Evolutionary conservation across 2,888 invertebrate species (phyloP).

Genomic region (Trypoxylon attenuatum): DNA sequence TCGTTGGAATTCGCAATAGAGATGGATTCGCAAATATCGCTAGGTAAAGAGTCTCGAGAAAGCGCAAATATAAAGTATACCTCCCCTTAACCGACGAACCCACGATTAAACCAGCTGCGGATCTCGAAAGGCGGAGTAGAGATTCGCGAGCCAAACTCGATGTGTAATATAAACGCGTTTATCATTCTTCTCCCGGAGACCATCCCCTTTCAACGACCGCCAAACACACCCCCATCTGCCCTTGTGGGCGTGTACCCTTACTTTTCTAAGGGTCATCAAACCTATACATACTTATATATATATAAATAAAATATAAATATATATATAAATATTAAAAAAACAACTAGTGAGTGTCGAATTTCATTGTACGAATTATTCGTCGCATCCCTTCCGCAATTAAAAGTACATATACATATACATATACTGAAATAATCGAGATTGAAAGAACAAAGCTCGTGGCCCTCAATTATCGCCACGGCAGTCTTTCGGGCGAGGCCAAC

Average conservation of each 20-base stretch:
- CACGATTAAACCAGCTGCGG: constrained; percentile 45
- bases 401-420: too few relatives aligned
- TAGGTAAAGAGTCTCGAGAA: too few relatives aligned
- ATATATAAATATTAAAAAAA: constrained; percentile 32
- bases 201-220: constrained; percentile 42
- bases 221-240: constrained; percentile 27
- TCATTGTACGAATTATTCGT: too few relatives aligned
- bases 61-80: too few relatives aligned
- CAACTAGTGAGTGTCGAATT: constrained; percentile 30
- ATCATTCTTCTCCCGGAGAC: constrained; percentile 5
- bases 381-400: too few relatives aligned
- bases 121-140: constrained; percentile 41
- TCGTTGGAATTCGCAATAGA: too few relatives aligned
- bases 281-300: constrained; percentile 42
- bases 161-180: constrained; percentile 64
- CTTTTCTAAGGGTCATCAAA: constrained; percentile 54
- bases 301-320: constrained; percentile 30
- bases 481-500: too few relatives aligned
- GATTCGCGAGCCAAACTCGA: constrained; percentile 61
- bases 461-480: too few relatives aligned
- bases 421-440: too few relatives aligned
- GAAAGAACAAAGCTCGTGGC: too few relatives aligned
- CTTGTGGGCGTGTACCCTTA: constrained; percentile 35
- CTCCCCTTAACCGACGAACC: too few relatives aligned
- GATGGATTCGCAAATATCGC: too few relatives aligned